Conservation (phyloP, 1,140 invertebrate species). For the Caenorhabditis brenneri region DNA sequence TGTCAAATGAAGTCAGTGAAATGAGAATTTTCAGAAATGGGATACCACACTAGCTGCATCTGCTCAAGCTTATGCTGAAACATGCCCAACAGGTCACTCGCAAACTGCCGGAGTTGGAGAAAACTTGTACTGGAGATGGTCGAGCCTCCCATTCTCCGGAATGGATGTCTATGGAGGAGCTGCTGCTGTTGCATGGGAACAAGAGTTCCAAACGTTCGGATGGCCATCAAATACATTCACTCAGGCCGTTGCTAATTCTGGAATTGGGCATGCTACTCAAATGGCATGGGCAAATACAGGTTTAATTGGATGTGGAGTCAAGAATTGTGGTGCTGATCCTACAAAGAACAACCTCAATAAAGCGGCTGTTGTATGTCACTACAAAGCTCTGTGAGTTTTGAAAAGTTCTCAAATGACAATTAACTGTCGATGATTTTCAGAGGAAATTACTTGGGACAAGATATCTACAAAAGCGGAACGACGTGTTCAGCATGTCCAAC, state of each 20-base stretch:
- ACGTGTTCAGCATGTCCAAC: neutral
- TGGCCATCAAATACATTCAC: conserved; percentile 18
- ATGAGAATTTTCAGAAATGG: neutral
- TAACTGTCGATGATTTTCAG: neutral
- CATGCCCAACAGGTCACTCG: conserved; percentile 24
- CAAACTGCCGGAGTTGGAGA: conserved; percentile 3
- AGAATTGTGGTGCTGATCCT: neutral
- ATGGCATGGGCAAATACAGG: conserved; percentile 14
- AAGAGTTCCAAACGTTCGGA: conserved; percentile 32
- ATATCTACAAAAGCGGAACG: conserved; percentile 15
- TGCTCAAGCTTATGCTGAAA: conserved; percentile 45
- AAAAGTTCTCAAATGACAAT: neutral
- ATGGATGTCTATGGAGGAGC: conserved; percentile 11
- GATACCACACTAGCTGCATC: neutral
- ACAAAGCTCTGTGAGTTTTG: neutral
- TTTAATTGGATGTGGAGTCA: conserved; percentile 18
- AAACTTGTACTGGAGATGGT: conserved; percentile 18
- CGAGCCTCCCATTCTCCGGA: neutral
- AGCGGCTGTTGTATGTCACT: neutral
- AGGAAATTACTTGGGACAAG: neutral
- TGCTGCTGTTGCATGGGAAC: conserved; percentile 21
- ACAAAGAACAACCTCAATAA: neutral
- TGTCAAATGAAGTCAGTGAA: neutral
- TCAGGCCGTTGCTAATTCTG: neutral
- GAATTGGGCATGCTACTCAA: conserved; percentile 35